Conservation (phyloP, 2,888 invertebrate genomes). For the Chrysotoxum bicinctum region DNA sequence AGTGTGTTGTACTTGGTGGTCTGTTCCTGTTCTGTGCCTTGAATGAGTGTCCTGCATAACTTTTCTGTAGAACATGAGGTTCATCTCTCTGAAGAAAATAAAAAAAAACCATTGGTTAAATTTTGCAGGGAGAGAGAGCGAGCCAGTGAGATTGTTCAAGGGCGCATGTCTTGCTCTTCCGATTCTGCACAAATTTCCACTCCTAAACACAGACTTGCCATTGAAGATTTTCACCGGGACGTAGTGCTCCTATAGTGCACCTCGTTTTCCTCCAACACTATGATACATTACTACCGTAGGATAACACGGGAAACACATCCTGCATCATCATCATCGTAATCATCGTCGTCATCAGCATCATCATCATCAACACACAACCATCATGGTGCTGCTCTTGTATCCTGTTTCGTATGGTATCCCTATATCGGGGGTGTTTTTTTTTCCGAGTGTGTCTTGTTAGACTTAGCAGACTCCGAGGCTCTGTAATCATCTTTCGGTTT, state of each 20-base stretch:
- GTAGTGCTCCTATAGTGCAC: not conserved
- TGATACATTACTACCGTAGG: slow-evolving; percentile 33
- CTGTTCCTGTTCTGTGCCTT: slow-evolving; percentile 22
- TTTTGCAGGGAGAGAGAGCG: not conserved
- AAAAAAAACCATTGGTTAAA: slow-evolving; percentile 24
- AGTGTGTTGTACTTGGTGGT: slow-evolving; percentile 29
- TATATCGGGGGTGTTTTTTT: slow-evolving; percentile 33
- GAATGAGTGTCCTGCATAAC: slow-evolving; percentile 35
- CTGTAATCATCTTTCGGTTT: slow-evolving; percentile 67
- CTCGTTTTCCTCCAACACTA: slow-evolving; percentile 7
- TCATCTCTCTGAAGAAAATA: not conserved
- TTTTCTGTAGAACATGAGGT: slow-evolving; percentile 13
- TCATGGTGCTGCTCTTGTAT: slow-evolving; percentile 38
- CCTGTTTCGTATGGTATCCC: slow-evolving; percentile 53
- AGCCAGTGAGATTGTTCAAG: not conserved
- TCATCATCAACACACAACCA: slow-evolving; percentile 47
- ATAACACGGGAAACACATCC: slow-evolving; percentile 54
- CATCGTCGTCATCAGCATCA: slow-evolving; percentile 50
- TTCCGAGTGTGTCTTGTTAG: slow-evolving; percentile 4
- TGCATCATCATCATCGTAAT: slow-evolving; percentile 58
- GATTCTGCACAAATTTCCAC: slow-evolving; percentile 28
- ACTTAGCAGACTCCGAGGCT: slow-evolving; percentile 61
- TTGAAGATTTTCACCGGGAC: not conserved
- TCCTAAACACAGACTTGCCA: slow-evolving; percentile 47
- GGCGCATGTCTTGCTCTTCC: slow-evolving; percentile 55